phyloP scores from a whole-genome alignment of 2,113 vertebrate species.

The Nibea albiflora region DNA sequence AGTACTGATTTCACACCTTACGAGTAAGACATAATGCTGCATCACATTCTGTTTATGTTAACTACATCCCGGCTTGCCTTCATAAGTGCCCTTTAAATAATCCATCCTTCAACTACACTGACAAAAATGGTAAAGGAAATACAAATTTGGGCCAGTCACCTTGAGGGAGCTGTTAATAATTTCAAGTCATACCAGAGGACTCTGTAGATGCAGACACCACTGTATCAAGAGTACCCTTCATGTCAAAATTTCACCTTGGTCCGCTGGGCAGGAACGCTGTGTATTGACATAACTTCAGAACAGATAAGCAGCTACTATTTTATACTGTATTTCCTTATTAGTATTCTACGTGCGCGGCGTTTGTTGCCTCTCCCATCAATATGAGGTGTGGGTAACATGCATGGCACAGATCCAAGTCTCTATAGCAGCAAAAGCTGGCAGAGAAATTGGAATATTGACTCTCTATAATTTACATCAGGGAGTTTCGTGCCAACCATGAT shows the following conservation, averaged over 20 bases:
- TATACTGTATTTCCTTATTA: constrained; percentile 46
- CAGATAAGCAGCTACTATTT: constrained; percentile 41
- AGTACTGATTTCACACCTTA: constrained; percentile 13
- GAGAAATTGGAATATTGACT: constrained; percentile 67
- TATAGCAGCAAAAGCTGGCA: constrained; percentile 52
- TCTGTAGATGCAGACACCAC: not conserved
- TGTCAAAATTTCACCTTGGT: constrained; percentile 45
- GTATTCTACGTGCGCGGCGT: constrained; percentile 49
- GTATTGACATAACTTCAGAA: constrained; percentile 42
- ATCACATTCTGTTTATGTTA: constrained; percentile 20
- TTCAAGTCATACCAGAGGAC: not conserved
- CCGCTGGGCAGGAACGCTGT: constrained; percentile 2
- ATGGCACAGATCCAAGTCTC: constrained; percentile 63
- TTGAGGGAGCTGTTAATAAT: not conserved
- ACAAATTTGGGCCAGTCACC: not conserved
- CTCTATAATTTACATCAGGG: constrained; percentile 65
- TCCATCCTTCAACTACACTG: not conserved
- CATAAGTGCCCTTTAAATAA: not conserved
- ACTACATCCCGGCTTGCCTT: not conserved
- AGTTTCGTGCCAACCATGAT: constrained; percentile 63
- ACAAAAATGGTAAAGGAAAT: not conserved
- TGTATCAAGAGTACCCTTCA: constrained; percentile 36
- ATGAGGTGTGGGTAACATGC: constrained; percentile 62
- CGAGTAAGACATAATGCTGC: not conserved
- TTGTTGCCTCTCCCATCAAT: constrained; percentile 62